Conservation (phyloP, 2,797 vertebrate species). For the Trachops cirrhosus region DNA sequence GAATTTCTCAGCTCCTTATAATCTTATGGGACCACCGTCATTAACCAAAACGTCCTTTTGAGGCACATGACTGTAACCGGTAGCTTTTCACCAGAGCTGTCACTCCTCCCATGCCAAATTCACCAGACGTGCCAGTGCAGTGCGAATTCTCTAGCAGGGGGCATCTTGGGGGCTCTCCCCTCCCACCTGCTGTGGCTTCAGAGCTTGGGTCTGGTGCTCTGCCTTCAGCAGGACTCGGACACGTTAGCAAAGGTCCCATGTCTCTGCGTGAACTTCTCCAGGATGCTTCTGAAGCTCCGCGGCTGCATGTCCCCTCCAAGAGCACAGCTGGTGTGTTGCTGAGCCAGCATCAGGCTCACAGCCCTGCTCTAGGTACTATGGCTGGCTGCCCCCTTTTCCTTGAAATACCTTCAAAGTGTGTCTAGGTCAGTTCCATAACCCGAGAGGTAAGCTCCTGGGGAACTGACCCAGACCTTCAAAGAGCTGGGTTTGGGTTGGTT, state of each 20-base stretch:
- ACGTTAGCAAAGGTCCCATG: fast-evolving
- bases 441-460: background rate
- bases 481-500: background rate
- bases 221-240: background rate
- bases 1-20: background rate
- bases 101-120: fast-evolving
- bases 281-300: background rate
- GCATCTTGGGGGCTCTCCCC: background rate
- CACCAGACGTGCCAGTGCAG: background rate
- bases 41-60: background rate
- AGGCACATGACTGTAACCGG: fast-evolving
- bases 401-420: background rate
- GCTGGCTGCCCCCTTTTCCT: background rate
- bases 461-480: background rate
- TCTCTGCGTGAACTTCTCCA: background rate
- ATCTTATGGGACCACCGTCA: background rate
- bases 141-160: background rate
- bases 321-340: fast-evolving
- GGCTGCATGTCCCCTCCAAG: fast-evolving
- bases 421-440: background rate
- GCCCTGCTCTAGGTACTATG: no score
- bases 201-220: background rate
- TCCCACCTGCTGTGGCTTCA: fast-evolving
- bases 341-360: background rate
- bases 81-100: background rate